phyloP scores from a whole-genome alignment of 2,888 invertebrate species.

The Eupithecia pulchellata region DNA sequence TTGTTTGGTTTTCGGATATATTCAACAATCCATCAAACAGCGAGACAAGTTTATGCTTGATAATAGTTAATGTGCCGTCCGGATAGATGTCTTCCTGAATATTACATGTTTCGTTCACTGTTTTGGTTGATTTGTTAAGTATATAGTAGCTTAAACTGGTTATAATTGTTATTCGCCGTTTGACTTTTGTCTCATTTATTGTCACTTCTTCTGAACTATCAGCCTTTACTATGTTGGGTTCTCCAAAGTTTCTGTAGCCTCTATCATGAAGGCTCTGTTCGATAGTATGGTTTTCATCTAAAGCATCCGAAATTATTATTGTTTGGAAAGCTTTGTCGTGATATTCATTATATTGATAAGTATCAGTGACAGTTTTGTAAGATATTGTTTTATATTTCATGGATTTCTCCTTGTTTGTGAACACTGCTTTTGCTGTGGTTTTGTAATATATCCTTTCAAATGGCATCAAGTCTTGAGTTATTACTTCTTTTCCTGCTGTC shows the following conservation, averaged over 20 bases:
- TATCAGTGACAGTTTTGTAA: not conserved
- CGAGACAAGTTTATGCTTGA: not conserved
- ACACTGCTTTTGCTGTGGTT: not conserved
- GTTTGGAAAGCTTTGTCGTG: not conserved
- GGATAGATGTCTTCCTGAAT: not conserved
- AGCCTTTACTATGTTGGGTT: not conserved
- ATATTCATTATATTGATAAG: not conserved
- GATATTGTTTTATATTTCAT: constrained; percentile 1
- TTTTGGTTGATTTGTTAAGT: not conserved
- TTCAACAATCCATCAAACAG: not conserved
- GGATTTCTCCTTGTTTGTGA: not conserved
- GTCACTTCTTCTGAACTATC: not conserved
- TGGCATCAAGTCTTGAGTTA: not conserved
- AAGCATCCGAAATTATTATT: constrained; percentile 1
- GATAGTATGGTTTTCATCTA: not conserved
- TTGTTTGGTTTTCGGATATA: not conserved
- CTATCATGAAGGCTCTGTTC: not conserved
- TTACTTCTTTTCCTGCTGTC: not conserved
- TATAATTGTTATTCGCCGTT: not conserved
- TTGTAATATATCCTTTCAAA: not conserved
- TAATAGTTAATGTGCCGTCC: not conserved
- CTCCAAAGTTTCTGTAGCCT: constrained; percentile 2
- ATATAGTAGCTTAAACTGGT: not conserved
- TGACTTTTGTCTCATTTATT: not conserved
- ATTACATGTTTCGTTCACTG: not conserved